These are phyloP conservation scores for Rissa tridactyla DNA, from an alignment of 2,113 vertebrate genomes.

Conservation along the genomic window DNA sequence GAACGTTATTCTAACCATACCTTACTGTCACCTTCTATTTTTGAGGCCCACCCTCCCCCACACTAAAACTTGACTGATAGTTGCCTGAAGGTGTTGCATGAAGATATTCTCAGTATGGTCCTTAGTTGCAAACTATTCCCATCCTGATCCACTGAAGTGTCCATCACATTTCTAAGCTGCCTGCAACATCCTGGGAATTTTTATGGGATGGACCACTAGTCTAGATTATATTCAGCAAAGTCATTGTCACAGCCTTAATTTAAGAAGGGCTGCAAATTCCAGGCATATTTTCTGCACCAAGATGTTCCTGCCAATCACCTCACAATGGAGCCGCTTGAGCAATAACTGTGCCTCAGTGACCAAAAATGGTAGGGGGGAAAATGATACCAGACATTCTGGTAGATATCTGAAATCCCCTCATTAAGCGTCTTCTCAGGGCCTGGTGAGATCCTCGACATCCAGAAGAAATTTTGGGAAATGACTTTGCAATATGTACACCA, in stretches of 20 bases:
- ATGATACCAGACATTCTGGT: not conserved
- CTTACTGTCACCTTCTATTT: not conserved
- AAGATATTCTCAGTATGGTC: not conserved
- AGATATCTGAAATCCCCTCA: not conserved
- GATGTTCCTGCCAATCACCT: not conserved
- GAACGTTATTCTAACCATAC: not conserved
- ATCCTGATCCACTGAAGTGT: not conserved
- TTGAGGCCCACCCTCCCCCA: not conserved
- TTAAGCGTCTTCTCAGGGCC: not conserved
- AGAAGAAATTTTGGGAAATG: not conserved
- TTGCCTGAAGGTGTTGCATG: not conserved
- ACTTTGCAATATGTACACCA: not conserved
- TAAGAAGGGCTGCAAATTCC: not conserved
- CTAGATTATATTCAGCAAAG: not conserved
- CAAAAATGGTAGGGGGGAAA: not conserved
- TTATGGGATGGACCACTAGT: no score
- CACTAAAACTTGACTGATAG: not conserved
- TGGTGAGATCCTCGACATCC: not conserved
- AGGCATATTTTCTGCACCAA: not conserved
- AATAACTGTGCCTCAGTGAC: not conserved
- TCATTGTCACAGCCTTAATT: not conserved
- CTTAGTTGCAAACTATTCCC: not conserved
- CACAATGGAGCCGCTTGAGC: not conserved
- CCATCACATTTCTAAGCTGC: not conserved
- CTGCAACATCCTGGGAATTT: not conserved